phyloP scores from a whole-genome alignment of 2,888 invertebrate genomes.

The Scaeva pyrastri region DNA sequence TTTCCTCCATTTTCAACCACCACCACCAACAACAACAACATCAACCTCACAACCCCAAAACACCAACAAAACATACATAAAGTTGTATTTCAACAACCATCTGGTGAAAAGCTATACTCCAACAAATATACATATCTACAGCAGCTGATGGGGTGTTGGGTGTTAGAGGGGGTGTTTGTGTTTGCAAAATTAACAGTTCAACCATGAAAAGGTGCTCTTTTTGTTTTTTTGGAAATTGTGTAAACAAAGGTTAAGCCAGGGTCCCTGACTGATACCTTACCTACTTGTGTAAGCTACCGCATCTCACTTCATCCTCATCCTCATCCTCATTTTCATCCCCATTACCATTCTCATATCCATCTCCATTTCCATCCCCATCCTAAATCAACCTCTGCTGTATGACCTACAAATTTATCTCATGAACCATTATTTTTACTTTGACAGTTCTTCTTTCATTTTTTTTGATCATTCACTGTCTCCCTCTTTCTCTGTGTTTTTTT shows the following conservation, averaged over 20 bases:
- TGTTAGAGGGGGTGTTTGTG: slow-evolving; percentile 54
- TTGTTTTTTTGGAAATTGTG: slow-evolving; percentile 17
- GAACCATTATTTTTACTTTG: slow-evolving; percentile 68
- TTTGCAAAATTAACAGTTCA: slow-evolving; percentile 57
- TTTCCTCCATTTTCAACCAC: neutral
- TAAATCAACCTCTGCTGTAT: slow-evolving; percentile 9
- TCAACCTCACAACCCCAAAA: too few species aligned
- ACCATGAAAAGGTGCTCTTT: slow-evolving; percentile 39
- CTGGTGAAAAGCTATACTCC: neutral
- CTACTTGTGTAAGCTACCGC: slow-evolving; percentile 6
- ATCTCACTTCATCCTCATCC: neutral
- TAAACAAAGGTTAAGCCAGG: slow-evolving; percentile 42
- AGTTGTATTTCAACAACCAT: neutral
- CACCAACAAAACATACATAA: too few species aligned
- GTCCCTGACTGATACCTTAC: neutral
- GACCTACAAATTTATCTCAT: slow-evolving; percentile 37
- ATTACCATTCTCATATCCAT: neutral
- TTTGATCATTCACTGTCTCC: neutral
- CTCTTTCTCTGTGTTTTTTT: neutral
- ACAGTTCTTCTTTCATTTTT: slow-evolving; percentile 41
- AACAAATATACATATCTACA: neutral
- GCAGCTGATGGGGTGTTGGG: too few species aligned
- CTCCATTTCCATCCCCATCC: neutral
- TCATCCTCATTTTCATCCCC: too few species aligned
- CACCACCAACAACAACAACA: too few species aligned